Percentiles rank a stretch among this genome's conserved stretches.
Conservation (phyloP, 2,113 vertebrate genomes). For the Mesembrinibis cayennensis region DNA sequence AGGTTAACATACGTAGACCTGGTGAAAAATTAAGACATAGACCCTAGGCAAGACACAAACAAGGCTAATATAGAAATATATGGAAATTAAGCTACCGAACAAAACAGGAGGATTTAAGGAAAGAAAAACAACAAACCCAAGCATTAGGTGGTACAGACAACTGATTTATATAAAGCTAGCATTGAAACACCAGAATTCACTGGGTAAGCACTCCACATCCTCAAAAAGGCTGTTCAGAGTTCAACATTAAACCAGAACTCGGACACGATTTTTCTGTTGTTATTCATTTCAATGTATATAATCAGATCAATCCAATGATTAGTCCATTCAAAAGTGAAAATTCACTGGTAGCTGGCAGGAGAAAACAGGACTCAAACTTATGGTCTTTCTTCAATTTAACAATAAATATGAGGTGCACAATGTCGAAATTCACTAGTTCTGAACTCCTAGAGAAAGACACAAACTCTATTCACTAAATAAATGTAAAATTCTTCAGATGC, state of each 20-base stretch:
- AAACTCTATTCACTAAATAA: not conserved
- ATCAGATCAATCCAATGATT: not conserved
- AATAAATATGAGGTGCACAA: not conserved
- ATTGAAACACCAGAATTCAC: not conserved
- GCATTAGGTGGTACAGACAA: not conserved
- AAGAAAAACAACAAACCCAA: not conserved
- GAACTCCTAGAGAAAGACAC: not conserved
- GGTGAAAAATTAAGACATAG: not conserved
- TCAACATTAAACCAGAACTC: not conserved
- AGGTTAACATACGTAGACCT: not conserved
- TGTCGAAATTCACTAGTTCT: not conserved
- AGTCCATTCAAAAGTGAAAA: not conserved
- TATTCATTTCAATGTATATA: not conserved
- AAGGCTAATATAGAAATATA: not conserved
- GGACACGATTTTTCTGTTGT: not conserved
- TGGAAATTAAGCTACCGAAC: not conserved
- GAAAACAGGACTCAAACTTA: not conserved
- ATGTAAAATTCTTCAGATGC: not conserved
- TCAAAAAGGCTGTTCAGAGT: not conserved
- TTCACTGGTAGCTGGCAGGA: not conserved
- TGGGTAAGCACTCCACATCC: not conserved
- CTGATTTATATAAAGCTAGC: not conserved
- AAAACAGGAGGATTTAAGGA: not conserved
- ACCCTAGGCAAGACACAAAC: not conserved
- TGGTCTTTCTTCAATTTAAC: not conserved